Conservation (phyloP, 2,797 vertebrate species). For the Corythornis leucogaster region DNA sequence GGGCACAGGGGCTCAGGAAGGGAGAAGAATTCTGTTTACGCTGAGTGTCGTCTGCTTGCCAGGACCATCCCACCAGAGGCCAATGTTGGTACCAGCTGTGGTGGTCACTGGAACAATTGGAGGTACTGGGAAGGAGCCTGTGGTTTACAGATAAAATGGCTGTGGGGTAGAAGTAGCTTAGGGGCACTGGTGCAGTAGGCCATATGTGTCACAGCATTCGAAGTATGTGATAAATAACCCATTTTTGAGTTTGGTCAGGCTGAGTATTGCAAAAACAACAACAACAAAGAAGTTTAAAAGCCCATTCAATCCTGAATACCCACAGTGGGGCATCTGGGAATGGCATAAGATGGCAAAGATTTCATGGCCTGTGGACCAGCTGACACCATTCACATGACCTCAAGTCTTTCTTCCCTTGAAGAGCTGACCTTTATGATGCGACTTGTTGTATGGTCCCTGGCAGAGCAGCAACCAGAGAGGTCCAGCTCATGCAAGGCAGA, state of each 20-base stretch:
- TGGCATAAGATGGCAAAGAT: not conserved
- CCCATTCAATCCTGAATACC: not conserved
- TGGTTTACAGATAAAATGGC: not conserved
- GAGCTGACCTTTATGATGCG: not conserved
- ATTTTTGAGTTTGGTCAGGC: not conserved
- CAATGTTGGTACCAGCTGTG: not conserved
- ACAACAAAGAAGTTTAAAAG: not conserved
- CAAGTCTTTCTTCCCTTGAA: not conserved
- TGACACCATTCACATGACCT: not conserved
- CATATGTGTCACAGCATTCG: not conserved
- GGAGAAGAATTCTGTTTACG: not conserved
- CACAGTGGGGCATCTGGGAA: not conserved
- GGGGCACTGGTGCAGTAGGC: not conserved
- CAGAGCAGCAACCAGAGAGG: not conserved
- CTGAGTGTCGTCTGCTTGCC: not conserved
- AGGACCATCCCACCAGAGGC: not conserved
- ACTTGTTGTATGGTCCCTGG: not conserved
- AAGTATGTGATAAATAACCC: slow-evolving; percentile 8
- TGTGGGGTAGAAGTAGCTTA: not conserved
- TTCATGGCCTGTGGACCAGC: not conserved
- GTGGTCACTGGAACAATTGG: not conserved
- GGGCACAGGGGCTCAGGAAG: not conserved
- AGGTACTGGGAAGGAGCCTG: not conserved
- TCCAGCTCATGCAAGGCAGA: not conserved
- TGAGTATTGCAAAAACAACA: not conserved